Percentiles rank a stretch among this genome's conserved stretches.
Conservation (phyloP, 2,888 invertebrate genomes). For the Halictus ligatus region DNA sequence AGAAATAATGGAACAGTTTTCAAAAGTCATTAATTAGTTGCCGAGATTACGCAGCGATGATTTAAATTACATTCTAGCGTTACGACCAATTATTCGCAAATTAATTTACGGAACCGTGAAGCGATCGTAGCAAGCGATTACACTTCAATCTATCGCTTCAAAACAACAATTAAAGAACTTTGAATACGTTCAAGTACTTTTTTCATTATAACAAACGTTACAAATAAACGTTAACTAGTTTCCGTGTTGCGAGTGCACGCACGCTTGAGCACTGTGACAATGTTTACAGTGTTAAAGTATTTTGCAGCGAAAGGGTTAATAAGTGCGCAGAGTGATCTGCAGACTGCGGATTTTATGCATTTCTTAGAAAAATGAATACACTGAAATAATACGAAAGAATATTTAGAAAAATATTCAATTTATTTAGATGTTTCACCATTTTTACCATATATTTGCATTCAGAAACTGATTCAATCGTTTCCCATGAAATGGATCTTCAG, state of each 20-base stretch:
- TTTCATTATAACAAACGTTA: not conserved
- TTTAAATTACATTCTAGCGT: not conserved
- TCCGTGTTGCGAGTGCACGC: not conserved
- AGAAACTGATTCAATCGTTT: not conserved
- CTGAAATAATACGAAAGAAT: not conserved
- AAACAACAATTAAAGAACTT: not conserved
- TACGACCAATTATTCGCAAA: not conserved
- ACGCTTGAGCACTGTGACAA: not conserved
- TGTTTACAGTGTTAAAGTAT: not conserved
- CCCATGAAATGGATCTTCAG: not conserved
- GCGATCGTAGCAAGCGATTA: not conserved
- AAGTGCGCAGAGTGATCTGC: not conserved
- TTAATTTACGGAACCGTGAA: not conserved
- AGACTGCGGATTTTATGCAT: not conserved
- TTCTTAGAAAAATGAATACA: not conserved
- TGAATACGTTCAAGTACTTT: not conserved
- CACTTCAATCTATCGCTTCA: not conserved
- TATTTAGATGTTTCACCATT: not conserved
- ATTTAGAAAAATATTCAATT: not conserved
- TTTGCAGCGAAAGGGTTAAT: not conserved
- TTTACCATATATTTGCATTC: not conserved
- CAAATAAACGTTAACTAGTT: not conserved
- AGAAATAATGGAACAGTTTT: slow-evolving; percentile 14
- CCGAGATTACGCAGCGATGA: not conserved
- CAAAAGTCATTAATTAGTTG: not conserved